Percentiles rank a stretch among this genome's conserved stretches.
Evolutionary conservation across 2,888 invertebrate species (phyloP).

Genomic region (Acronicta aceris): DNA sequence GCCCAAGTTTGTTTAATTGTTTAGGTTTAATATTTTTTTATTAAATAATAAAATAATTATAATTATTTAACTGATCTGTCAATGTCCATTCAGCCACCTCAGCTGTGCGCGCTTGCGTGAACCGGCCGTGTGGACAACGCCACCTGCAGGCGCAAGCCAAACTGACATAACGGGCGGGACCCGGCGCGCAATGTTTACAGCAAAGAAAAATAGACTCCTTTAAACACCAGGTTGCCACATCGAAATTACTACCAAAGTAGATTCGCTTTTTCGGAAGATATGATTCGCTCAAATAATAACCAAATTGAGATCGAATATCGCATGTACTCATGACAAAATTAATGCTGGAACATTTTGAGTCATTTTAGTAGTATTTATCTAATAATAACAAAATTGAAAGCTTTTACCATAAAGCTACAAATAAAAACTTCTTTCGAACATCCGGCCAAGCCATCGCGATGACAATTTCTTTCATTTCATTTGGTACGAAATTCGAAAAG

Average conservation of each 20-base stretch:
- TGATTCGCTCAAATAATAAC: neutral
- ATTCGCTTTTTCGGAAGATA: neutral
- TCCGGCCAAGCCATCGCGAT: conserved; percentile 78
- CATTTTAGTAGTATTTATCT: neutral
- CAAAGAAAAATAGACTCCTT: conserved; percentile 37
- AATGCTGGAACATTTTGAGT: neutral
- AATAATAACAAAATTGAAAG: conserved; percentile 22
- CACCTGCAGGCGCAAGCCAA: conserved; percentile 80
- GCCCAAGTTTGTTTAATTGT: conserved; percentile 67
- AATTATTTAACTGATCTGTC: conserved; percentile 72
- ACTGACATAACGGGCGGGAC: conserved; percentile 66
- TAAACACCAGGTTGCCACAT: conserved; percentile 54
- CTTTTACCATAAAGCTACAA: conserved; percentile 58
- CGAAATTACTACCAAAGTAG: neutral
- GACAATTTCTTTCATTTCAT: conserved; percentile 75
- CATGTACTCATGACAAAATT: neutral
- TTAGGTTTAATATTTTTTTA: conserved; percentile 61
- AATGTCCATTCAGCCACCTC: conserved; percentile 73
- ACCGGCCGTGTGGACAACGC: conserved; percentile 60
- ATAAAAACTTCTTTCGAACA: conserved; percentile 55
- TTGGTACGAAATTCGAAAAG: conserved; percentile 84
- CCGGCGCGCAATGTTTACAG: conserved; percentile 51
- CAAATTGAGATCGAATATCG: neutral
- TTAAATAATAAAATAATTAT: conserved; percentile 68
- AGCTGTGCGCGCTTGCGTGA: conserved; percentile 70